Conservation (phyloP, 2,797 vertebrate genomes). For the Sternarchorhynchus goeldii region DNA sequence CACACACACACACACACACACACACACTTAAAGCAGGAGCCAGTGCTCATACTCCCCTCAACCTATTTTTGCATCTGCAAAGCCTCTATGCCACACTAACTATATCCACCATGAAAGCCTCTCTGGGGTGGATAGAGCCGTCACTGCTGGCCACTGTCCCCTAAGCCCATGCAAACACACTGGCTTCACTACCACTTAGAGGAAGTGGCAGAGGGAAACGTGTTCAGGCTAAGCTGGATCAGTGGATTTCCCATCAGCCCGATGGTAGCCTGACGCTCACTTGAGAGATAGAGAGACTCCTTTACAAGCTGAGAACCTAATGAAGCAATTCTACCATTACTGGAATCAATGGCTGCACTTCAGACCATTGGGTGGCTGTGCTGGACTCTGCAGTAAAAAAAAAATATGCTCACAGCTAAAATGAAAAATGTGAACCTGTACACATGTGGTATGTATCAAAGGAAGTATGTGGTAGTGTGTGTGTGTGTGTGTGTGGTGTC, state of each 20-base stretch:
- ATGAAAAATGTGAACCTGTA: neutral
- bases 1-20: slow-evolving; percentile 8
- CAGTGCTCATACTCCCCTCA: slow-evolving; percentile 23
- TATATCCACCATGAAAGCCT: slow-evolving; percentile 37
- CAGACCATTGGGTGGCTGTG: neutral
- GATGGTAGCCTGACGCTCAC: neutral
- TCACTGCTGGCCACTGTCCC: neutral
- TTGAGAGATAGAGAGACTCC: slow-evolving; percentile 13
- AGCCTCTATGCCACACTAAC: slow-evolving; percentile 37
- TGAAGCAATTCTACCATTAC: slow-evolving; percentile 43
- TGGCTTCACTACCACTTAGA: neutral
- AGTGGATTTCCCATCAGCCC: slow-evolving; percentile 19
- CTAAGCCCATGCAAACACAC: neutral
- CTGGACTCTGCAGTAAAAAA: slow-evolving; percentile 16
- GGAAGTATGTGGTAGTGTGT: neutral
- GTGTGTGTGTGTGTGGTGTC: slow-evolving; percentile 10
- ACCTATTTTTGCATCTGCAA: slow-evolving; percentile 42
- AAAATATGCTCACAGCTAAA: neutral
- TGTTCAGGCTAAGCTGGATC: neutral
- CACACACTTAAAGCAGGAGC: slow-evolving; percentile 41
- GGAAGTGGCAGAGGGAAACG: neutral
- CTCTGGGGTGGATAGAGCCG: neutral
- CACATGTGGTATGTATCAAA: neutral
- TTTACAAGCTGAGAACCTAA: slow-evolving; percentile 48
- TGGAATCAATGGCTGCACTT: slow-evolving; percentile 40